Conservation (phyloP, 2,888 invertebrate genomes). For the Saturnia japonica region DNA sequence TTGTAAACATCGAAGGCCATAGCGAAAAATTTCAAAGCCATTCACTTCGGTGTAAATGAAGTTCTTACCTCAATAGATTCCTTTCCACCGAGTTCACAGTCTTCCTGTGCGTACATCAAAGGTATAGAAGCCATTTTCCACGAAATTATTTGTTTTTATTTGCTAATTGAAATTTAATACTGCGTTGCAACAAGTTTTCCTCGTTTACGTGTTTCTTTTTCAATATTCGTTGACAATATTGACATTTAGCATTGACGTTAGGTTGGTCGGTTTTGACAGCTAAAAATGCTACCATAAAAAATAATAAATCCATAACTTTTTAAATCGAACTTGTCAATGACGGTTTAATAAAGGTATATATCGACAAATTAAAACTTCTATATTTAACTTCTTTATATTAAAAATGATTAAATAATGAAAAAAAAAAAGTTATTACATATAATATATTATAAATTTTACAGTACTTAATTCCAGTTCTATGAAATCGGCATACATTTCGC, state of each 20-base stretch:
- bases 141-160: constrained; percentile 21
- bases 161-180: constrained; percentile 16
- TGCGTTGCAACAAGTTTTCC: constrained; percentile 27
- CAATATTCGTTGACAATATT: not conserved
- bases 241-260: constrained; percentile 17
- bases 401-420: too few relatives aligned
- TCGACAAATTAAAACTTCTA: too few relatives aligned
- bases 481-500: too few relatives aligned
- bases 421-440: too few relatives aligned
- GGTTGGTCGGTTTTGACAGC: not conserved
- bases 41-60: constrained; percentile 24
- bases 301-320: not conserved
- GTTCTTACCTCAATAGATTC: constrained; percentile 73
- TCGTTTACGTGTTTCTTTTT: constrained; percentile 36
- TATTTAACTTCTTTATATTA: too few relatives aligned
- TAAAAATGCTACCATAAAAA: constrained; percentile 4
- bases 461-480: too few relatives aligned
- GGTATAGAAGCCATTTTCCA: constrained; percentile 78
- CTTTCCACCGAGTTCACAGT: constrained; percentile 86
- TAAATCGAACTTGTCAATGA: not conserved
- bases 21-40: constrained; percentile 28
- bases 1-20: constrained; percentile 35
- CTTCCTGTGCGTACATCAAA: constrained; percentile 84
- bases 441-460: too few relatives aligned
- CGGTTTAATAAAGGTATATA: too few relatives aligned